Evolutionary conservation across 1,140 invertebrate species (phyloP).

Genomic region (Drosophila ananassae): DNA sequence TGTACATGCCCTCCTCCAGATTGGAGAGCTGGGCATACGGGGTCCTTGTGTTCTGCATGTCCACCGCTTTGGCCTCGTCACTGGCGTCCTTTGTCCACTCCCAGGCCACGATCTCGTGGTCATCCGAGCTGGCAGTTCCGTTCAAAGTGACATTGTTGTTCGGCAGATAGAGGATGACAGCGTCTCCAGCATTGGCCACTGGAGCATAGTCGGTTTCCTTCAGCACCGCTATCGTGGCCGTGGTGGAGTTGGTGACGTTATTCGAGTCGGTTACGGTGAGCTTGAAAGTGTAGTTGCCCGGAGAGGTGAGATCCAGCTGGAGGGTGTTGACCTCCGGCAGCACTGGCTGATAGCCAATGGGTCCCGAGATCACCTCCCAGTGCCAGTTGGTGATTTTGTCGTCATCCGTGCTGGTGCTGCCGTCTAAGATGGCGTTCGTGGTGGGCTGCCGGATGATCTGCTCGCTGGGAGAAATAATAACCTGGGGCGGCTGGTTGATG

Average conservation of each 20-base stretch:
- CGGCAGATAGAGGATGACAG: constrained; percentile 95
- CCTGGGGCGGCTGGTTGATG: constrained; percentile 93
- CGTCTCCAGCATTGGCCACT: constrained; percentile 95
- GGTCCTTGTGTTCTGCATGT: constrained; percentile 96
- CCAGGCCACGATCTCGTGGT: constrained; percentile 95
- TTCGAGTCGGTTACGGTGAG: constrained; percentile 96
- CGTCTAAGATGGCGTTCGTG: constrained; percentile 94
- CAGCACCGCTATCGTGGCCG: constrained; percentile 94
- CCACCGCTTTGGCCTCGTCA: constrained; percentile 92
- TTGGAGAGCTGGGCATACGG: constrained; percentile 92
- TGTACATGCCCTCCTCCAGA: constrained; percentile 96
- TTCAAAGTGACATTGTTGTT: constrained; percentile 94
- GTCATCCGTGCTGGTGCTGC: constrained; percentile 89
- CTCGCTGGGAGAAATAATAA: constrained; percentile 92
- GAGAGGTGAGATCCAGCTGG: constrained; percentile 91
- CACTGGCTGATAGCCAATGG: constrained; percentile 92
- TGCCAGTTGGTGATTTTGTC: constrained; percentile 93
- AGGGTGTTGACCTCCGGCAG: constrained; percentile 92
- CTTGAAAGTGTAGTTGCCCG: constrained; percentile 97
- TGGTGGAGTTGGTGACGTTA: constrained; percentile 93
- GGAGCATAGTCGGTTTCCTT: constrained; percentile 97
- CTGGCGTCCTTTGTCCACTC: constrained; percentile 96
- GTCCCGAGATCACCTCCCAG: constrained; percentile 95
- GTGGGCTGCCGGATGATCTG: constrained; percentile 95
- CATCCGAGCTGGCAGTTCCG: constrained; percentile 95